Evolutionary conservation across 2,113 vertebrate species (phyloP).

Genomic region (Clarias macrocephalus): DNA sequence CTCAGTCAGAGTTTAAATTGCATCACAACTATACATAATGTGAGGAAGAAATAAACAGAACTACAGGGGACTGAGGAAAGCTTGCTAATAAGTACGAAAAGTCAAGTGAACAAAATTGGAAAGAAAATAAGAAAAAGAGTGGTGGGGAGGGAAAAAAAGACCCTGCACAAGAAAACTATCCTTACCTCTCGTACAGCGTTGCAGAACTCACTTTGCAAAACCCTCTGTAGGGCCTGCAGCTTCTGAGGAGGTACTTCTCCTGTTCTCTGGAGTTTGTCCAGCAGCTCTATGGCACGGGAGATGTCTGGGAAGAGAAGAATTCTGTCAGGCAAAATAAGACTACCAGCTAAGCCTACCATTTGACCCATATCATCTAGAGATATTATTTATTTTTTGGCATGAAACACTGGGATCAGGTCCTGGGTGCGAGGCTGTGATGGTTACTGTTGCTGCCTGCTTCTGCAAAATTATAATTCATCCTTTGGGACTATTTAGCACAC

Average conservation of each 20-base stretch:
- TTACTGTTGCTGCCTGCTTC: background rate
- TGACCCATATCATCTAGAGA: background rate
- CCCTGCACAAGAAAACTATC: too few species aligned
- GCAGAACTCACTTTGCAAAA: constrained; percentile 98
- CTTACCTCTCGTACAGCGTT: constrained; percentile 94
- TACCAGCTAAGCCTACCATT: background rate
- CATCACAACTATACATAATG: background rate
- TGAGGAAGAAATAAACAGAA: background rate
- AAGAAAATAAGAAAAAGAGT: background rate
- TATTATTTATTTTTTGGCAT: background rate
- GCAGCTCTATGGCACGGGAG: constrained; percentile 92
- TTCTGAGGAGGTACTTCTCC: constrained; percentile 97
- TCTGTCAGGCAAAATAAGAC: constrained; percentile 18
- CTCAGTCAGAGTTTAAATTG: background rate
- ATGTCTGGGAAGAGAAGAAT: constrained; percentile 78
- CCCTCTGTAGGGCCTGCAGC: constrained; percentile 93
- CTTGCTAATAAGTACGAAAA: background rate
- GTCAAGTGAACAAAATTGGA: background rate
- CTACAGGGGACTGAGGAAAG: too few species aligned
- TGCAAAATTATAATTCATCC: background rate
- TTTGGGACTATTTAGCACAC: background rate
- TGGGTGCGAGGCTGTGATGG: background rate
- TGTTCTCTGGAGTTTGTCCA: constrained; percentile 94
- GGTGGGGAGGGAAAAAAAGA: too few species aligned
- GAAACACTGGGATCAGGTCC: background rate